phyloP scores from a whole-genome alignment of 2,797 vertebrate species.

The Sorex maritimensis region DNA sequence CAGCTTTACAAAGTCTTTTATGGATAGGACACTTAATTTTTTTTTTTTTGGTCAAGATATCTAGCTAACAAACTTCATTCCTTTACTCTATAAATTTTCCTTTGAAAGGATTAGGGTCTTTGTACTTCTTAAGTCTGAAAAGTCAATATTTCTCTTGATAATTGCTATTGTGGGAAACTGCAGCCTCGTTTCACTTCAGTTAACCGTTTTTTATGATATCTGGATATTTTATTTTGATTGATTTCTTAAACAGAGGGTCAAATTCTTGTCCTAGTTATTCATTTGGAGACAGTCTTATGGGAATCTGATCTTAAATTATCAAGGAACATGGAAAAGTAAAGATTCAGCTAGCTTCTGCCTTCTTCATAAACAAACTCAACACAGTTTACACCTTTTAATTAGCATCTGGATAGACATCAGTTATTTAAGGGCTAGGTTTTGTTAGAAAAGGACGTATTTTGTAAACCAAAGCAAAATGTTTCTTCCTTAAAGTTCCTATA shows the following conservation, averaged over 20 bases:
- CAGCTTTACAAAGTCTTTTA: constrained; percentile 61
- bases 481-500: not conserved
- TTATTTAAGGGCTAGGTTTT: not conserved
- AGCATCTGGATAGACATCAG: not conserved
- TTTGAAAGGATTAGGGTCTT: constrained; percentile 29
- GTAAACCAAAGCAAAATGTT: not conserved
- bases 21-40: too few species aligned
- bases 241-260: too few species aligned
- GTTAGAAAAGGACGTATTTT: not conserved
- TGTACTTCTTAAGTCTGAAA: constrained; percentile 44
- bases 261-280: too few species aligned
- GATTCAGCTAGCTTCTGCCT: not conserved
- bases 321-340: not conserved
- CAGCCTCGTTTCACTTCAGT: constrained; percentile 24
- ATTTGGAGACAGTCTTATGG: constrained; percentile 19
- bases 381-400: not conserved
- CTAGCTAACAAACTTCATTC: not conserved
- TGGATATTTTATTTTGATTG: not conserved
- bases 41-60: not conserved
- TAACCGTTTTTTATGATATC: constrained; percentile 26
- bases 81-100: constrained; percentile 29
- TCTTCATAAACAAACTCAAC: not conserved
- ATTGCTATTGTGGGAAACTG: not conserved
- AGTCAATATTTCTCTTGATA: constrained; percentile 35
- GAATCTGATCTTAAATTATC: constrained; percentile 17